phyloP scores from a whole-genome alignment of 2,113 vertebrate species.

The Pygoscelis adeliae region DNA sequence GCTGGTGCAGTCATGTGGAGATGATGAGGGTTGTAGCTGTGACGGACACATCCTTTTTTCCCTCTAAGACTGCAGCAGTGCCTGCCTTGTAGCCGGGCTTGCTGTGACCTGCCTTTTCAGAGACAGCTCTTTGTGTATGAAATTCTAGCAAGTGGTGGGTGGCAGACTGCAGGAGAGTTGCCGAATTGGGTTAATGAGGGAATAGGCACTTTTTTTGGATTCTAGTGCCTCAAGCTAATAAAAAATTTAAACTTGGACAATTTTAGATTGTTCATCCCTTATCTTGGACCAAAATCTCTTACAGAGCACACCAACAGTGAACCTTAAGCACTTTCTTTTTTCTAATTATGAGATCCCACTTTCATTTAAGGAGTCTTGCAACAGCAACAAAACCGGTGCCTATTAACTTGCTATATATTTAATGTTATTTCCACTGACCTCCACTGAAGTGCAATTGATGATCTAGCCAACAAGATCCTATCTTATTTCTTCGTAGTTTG shows the following conservation, averaged over 20 bases:
- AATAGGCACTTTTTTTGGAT: conserved; percentile 25
- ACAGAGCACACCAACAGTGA: neutral
- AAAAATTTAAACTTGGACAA: conserved; percentile 66
- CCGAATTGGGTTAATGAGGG: conserved; percentile 77
- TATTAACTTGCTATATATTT: neutral
- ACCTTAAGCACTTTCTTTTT: neutral
- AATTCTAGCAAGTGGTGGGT: conserved; percentile 61
- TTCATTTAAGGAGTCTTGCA: neutral
- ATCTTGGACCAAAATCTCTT: conserved; percentile 22
- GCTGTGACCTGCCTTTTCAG: conserved; percentile 57
- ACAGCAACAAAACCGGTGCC: rapidly evolving
- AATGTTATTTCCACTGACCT: neutral
- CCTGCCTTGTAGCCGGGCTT: conserved; percentile 34
- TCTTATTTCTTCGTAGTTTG: neutral
- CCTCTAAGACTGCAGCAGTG: neutral
- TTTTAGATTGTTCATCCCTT: conserved; percentile 44
- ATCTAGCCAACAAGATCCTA: neutral
- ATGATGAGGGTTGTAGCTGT: conserved; percentile 34
- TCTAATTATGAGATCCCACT: conserved; percentile 15
- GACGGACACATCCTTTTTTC: conserved; percentile 66
- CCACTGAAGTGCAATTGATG: neutral
- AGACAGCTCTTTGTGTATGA: conserved; percentile 72
- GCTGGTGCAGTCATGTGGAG: conserved; percentile 61
- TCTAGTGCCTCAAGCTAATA: conserved; percentile 69
- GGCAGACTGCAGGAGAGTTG: conserved; percentile 63